Evolutionary conservation across 2,888 invertebrate genomes (phyloP).

Genomic region (Polydrusus tereticollis): DNA sequence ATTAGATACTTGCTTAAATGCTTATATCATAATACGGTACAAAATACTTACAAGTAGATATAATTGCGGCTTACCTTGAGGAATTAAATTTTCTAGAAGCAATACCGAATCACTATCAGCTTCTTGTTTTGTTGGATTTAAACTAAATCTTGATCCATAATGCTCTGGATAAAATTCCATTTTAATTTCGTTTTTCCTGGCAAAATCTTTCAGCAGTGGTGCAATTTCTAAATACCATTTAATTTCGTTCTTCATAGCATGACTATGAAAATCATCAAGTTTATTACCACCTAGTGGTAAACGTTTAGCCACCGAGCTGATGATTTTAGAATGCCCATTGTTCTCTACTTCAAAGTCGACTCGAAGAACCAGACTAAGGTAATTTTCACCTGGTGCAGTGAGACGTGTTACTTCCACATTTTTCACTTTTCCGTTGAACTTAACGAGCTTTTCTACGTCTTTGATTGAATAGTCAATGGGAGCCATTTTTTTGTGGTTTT

Average conservation of each 20-base stretch:
- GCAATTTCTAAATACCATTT: background rate
- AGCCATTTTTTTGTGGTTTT: background rate
- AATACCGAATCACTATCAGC: background rate
- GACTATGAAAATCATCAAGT: background rate
- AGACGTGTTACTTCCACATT: slow-evolving; percentile 12
- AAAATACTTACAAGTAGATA: background rate
- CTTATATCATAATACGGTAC: background rate
- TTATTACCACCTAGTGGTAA: background rate
- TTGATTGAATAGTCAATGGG: background rate
- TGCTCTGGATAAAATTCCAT: background rate
- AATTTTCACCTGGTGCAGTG: background rate
- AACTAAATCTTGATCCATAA: slow-evolving; percentile 9
- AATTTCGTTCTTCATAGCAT: background rate
- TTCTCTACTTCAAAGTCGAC: background rate
- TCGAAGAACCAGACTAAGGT: slow-evolving; percentile 25
- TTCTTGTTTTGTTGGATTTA: background rate
- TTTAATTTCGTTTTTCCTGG: background rate
- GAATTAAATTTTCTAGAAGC: slow-evolving; percentile 21
- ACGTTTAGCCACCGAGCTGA: background rate
- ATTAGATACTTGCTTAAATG: background rate
- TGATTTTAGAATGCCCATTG: background rate
- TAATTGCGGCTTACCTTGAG: background rate
- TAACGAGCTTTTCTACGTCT: background rate
- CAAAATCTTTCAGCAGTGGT: background rate
- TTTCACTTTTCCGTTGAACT: background rate